phyloP scores from a whole-genome alignment of 2,888 invertebrate genomes.

The Mylabris sibirica region DNA sequence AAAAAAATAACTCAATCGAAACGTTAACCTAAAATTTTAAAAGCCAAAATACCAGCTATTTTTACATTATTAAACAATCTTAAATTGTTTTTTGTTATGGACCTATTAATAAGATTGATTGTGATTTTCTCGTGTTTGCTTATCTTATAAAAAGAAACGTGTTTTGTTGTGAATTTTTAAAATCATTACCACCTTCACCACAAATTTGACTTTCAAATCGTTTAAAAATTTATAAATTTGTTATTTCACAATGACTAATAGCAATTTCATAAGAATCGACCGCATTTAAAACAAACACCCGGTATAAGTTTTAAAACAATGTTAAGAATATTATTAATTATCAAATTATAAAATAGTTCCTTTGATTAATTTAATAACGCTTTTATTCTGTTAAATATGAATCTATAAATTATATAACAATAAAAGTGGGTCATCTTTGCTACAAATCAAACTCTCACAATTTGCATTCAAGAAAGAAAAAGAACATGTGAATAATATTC shows the following conservation, averaged over 20 bases:
- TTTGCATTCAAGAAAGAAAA: conserved; percentile 26
- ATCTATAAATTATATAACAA: background rate
- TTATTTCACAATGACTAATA: background rate
- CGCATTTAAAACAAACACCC: no score
- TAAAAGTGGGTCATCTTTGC: conserved; percentile 12
- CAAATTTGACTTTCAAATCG: background rate
- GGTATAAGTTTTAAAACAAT: background rate
- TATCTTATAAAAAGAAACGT: background rate
- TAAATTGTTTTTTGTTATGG: background rate
- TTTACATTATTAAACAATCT: background rate
- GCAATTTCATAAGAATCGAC: no score
- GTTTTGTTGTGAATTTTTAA: background rate
- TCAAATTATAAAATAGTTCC: background rate
- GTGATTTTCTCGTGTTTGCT: background rate
- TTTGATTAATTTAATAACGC: background rate
- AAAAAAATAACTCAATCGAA: background rate
- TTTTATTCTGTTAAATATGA: no score
- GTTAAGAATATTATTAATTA: background rate
- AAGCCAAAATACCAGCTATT: background rate
- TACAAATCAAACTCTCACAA: conserved; percentile 32
- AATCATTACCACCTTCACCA: background rate
- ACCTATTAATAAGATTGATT: background rate
- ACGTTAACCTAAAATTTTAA: background rate
- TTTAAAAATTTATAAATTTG: background rate
- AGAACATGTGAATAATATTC: conserved; percentile 9